phyloP scores from a whole-genome alignment of 2,888 invertebrate species.

The Adela reaumurella region DNA sequence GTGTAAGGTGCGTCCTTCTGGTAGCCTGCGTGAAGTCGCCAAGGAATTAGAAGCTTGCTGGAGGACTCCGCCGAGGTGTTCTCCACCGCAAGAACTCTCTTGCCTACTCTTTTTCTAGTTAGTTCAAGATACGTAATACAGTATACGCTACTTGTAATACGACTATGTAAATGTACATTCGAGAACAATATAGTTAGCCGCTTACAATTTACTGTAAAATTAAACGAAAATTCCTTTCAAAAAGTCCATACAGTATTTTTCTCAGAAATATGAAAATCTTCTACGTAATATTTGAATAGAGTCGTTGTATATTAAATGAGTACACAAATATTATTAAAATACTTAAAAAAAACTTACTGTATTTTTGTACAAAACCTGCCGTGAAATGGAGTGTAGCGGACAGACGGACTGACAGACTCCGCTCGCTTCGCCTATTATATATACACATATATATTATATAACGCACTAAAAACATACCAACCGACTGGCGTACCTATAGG shows the following conservation, averaged over 20 bases:
- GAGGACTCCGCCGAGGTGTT: too few relatives aligned
- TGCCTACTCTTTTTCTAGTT: not conserved
- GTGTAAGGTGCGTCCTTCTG: not conserved
- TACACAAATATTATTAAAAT: not conserved
- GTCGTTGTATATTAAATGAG: not conserved
- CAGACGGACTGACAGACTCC: too few relatives aligned
- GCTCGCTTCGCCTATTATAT: too few relatives aligned
- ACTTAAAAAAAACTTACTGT: conserved; percentile 23
- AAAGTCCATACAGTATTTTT: not conserved
- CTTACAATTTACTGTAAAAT: not conserved
- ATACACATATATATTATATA: too few relatives aligned
- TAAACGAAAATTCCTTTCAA: not conserved
- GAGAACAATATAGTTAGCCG: not conserved
- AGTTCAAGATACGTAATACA: conserved; percentile 37
- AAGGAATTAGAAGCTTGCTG: too few relatives aligned
- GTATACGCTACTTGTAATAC: conserved; percentile 54
- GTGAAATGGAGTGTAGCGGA: too few relatives aligned
- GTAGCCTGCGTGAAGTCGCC: too few relatives aligned
- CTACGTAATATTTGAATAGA: not conserved
- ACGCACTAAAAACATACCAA: too few relatives aligned
- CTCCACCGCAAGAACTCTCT: too few relatives aligned
- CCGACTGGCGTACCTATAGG: too few relatives aligned
- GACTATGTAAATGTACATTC: not conserved
- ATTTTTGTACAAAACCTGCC: conserved; percentile 31
- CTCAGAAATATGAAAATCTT: not conserved